These are phyloP conservation scores for Porites evermanni DNA, from an alignment of 92 coral and sea anemone genomes.

Conservation along the genomic window DNA sequence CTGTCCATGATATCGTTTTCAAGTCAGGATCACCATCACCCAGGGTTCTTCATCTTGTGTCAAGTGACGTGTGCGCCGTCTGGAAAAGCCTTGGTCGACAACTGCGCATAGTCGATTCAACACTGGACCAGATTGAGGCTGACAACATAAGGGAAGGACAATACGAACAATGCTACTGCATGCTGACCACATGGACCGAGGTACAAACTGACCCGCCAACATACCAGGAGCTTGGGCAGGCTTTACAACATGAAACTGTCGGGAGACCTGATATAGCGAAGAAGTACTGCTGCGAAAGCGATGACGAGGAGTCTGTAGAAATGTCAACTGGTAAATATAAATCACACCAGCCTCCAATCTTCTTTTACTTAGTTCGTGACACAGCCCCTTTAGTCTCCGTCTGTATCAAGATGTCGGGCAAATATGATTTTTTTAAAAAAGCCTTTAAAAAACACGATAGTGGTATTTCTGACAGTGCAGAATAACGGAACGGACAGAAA, in stretches of 20 bases:
- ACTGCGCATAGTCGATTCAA: slow-evolving; percentile 23
- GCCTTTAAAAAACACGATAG: too few species aligned
- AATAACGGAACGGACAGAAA: too few species aligned
- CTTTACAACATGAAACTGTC: slow-evolving; percentile 34
- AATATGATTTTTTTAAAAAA: too few species aligned
- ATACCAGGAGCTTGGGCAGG: slow-evolving; percentile 23
- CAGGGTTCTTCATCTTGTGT: not conserved
- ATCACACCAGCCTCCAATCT: not conserved
- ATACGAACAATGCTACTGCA: slow-evolving; percentile 45
- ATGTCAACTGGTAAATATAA: not conserved
- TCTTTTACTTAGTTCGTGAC: too few species aligned
- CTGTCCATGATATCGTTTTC: not conserved
- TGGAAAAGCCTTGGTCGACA: slow-evolving; percentile 52
- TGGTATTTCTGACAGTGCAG: too few species aligned
- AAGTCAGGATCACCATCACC: not conserved
- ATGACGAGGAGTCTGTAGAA: slow-evolving; percentile 4
- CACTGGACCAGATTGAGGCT: slow-evolving; percentile 41
- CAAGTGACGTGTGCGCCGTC: not conserved
- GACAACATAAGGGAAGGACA: slow-evolving; percentile 8
- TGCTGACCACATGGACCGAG: slow-evolving; percentile 39
- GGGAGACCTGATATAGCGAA: slow-evolving; percentile 31
- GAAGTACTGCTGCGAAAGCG: slow-evolving; percentile 14
- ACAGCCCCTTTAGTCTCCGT: too few species aligned
- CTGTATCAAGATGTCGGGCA: too few species aligned
- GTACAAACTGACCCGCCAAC: slow-evolving; percentile 37